A percentile compares a stretch with the other conserved stretches of the same genome.
phyloP scores from a whole-genome alignment of 1,140 invertebrate species.

The Anadara kagoshimensis region DNA sequence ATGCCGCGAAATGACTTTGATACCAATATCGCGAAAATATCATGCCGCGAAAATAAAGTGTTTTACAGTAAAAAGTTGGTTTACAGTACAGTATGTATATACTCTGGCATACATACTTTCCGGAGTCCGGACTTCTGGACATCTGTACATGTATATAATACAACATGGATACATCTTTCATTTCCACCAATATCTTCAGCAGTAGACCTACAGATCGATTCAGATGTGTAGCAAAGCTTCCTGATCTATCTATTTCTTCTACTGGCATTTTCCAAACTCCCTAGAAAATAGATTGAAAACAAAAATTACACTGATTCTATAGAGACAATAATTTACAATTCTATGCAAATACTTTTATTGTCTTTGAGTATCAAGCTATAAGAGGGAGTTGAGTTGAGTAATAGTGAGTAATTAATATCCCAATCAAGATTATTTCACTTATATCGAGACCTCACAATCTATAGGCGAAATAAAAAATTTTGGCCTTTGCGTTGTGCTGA shows the following conservation, averaged over 20 bases:
- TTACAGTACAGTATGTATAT: too few relatives aligned
- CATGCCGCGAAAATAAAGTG: too few relatives aligned
- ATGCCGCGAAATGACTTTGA: not conserved
- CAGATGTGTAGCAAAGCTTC: slow-evolving; percentile 94
- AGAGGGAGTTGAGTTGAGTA: not conserved
- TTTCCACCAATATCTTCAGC: slow-evolving; percentile 86
- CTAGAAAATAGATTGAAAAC: slow-evolving; percentile 70
- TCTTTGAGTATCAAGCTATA: not conserved
- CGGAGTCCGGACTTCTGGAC: slow-evolving; percentile 87
- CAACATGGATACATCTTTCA: slow-evolving; percentile 87
- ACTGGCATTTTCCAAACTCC: slow-evolving; percentile 94
- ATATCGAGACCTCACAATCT: too few relatives aligned
- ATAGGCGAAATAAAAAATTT: too few relatives aligned
- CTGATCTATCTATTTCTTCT: slow-evolving; percentile 91
- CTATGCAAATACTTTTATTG: not conserved
- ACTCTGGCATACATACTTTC: slow-evolving; percentile 74
- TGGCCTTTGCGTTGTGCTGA: too few relatives aligned
- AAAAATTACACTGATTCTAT: not conserved
- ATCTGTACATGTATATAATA: slow-evolving; percentile 87
- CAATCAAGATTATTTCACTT: too few relatives aligned
- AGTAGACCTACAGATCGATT: slow-evolving; percentile 87
- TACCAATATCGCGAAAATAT: not conserved
- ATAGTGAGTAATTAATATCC: not conserved
- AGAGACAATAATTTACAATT: not conserved
- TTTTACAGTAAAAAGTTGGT: too few relatives aligned